phyloP scores from a whole-genome alignment of 2,113 vertebrate species.

The Otus sunia region DNA sequence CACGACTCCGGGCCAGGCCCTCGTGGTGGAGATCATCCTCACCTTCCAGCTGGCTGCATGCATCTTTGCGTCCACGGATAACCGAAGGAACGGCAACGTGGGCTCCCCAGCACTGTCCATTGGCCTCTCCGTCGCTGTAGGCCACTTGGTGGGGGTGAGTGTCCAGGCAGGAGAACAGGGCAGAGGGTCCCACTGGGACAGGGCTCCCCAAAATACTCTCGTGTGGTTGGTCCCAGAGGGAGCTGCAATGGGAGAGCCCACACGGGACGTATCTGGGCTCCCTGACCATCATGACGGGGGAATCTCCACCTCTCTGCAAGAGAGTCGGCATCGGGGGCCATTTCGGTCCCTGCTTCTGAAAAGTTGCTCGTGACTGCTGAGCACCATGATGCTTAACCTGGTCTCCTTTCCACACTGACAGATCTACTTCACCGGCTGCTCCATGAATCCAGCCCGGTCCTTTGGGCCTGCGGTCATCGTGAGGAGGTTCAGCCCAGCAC shows the following conservation, averaged over 20 bases:
- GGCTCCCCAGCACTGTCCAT: conserved; percentile 74
- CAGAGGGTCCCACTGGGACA: rapidly evolving
- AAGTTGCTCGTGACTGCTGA: rapidly evolving
- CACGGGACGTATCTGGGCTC: rapidly evolving
- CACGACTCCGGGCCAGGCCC: conserved; percentile 64
- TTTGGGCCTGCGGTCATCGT: conserved; percentile 75
- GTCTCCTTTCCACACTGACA: background rate
- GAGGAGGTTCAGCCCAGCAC: conserved; percentile 61
- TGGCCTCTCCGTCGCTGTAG: conserved; percentile 76
- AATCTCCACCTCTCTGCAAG: background rate
- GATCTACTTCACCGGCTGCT: conserved; percentile 83
- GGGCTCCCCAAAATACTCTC: background rate
- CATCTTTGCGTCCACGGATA: conserved; percentile 75
- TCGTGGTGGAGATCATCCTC: conserved; percentile 77
- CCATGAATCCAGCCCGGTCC: conserved; percentile 83
- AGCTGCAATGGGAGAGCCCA: background rate
- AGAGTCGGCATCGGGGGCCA: rapidly evolving
- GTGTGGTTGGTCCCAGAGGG: rapidly evolving
- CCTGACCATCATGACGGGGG: rapidly evolving
- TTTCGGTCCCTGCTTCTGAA: background rate
- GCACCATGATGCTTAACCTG: background rate
- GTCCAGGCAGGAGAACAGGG: background rate
- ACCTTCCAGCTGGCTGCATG: conserved; percentile 81
- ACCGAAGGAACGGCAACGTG: conserved; percentile 59
- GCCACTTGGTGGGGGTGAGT: conserved; percentile 82